These are phyloP conservation scores for Orcinus orca DNA, from an alignment of 2,113 vertebrate genomes.

Conservation along the genomic window DNA sequence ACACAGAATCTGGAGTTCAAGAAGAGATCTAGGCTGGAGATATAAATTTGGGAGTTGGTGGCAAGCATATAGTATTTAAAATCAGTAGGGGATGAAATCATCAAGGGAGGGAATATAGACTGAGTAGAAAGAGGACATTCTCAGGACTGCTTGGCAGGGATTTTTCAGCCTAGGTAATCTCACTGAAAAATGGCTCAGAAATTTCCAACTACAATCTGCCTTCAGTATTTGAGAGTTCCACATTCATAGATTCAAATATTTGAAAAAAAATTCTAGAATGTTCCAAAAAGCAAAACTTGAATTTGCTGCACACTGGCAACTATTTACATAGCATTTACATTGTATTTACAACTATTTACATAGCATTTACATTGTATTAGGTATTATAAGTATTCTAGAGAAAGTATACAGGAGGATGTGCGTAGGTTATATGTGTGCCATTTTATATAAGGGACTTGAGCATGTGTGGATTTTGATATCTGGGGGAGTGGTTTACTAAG, in stretches of 20 bases:
- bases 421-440: not conserved
- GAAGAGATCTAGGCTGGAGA: not conserved
- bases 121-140: not conserved
- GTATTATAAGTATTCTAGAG: not conserved
- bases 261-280: not conserved
- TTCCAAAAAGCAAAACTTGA: not conserved
- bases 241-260: not conserved
- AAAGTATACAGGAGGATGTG: not conserved
- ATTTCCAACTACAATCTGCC: not conserved
- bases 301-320: not conserved
- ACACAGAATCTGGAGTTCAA: not conserved
- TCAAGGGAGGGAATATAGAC: not conserved
- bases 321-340: not conserved
- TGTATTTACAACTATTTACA: not conserved
- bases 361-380: not conserved
- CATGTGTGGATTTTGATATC: not conserved
- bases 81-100: not conserved
- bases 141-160: not conserved
- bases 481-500: not conserved
- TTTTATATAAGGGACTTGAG: not conserved
- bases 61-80: constrained; percentile 2
- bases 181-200: not conserved
- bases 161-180: constrained; percentile 3
- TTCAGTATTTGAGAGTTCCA: not conserved
- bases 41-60: not conserved